A percentile compares a stretch with the other conserved stretches of the same genome.
phyloP scores from a whole-genome alignment of 2,888 invertebrate species.

The Xestoiulus laeticollis region DNA sequence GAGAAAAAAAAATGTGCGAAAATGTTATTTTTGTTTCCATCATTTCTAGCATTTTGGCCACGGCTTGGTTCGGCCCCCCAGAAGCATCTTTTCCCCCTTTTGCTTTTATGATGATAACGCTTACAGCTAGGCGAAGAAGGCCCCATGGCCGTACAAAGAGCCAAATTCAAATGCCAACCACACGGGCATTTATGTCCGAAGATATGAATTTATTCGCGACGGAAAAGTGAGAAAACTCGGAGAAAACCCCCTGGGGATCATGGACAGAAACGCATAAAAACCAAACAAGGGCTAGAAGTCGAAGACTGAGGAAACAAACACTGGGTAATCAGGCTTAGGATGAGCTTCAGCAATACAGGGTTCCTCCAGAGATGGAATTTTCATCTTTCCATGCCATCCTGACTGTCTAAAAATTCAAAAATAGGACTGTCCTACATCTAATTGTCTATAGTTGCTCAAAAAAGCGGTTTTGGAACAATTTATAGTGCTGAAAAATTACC shows the following conservation, averaged over 20 bases:
- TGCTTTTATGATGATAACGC: slow-evolving; percentile 10
- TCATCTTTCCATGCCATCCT: too few species aligned
- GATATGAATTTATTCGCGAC: slow-evolving; percentile 26
- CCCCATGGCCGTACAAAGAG: not conserved
- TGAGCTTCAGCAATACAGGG: too few species aligned
- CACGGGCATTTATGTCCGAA: slow-evolving; percentile 8
- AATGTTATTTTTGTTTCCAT: slow-evolving; percentile 26
- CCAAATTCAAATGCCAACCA: not conserved
- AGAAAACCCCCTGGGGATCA: not conserved
- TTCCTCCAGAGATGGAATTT: too few species aligned
- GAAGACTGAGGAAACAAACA: not conserved
- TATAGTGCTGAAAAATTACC: too few species aligned
- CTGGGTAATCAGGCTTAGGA: too few species aligned
- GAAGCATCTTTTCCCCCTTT: not conserved
- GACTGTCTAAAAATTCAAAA: too few species aligned
- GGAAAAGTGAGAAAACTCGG: slow-evolving; percentile 26
- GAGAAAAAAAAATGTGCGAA: slow-evolving; percentile 12
- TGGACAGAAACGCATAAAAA: slow-evolving; percentile 26
- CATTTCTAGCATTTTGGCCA: slow-evolving; percentile 14
- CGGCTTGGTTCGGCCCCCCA: not conserved
- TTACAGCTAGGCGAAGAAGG: not conserved
- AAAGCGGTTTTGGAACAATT: too few species aligned
- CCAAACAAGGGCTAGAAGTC: not conserved
- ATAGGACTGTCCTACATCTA: too few species aligned
- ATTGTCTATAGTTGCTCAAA: too few species aligned